These are phyloP conservation scores for Porites cylindrica DNA, from an alignment of 92 coral and sea anemone genomes.

Conservation along the genomic window DNA sequence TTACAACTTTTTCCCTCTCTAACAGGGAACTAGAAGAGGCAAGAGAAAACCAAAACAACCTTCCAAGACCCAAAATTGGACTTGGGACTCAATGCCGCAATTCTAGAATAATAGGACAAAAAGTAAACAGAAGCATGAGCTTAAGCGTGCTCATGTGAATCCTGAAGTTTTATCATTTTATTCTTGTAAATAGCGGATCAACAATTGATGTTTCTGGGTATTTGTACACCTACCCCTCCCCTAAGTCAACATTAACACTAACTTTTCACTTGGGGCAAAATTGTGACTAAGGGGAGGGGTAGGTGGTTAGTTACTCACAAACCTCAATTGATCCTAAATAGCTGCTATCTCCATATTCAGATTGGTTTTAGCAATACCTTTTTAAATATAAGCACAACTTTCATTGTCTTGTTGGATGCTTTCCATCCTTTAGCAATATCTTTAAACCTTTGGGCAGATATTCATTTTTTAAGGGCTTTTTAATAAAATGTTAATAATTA, in stretches of 20 bases:
- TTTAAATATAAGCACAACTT: neutral
- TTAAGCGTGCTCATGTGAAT: slow-evolving; percentile 92
- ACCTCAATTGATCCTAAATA: no score
- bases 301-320: no score
- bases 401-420: neutral
- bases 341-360: neutral
- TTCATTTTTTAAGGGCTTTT: neutral
- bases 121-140: slow-evolving; percentile 96
- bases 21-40: slow-evolving; percentile 79
- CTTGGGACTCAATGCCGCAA: slow-evolving; percentile 65
- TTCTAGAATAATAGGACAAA: slow-evolving; percentile 88
- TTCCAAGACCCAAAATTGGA: slow-evolving; percentile 56
- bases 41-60: slow-evolving; percentile 77
- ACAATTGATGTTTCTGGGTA: no score
- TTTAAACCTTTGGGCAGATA: neutral
- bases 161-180: neutral
- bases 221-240: no score
- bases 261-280: no score
- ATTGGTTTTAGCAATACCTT: neutral
- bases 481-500: no score
- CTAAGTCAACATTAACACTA: no score
- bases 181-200: slow-evolving; percentile 14
- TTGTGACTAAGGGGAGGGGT: no score
- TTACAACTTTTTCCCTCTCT: neutral
- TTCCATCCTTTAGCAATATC: neutral